Percentiles rank a stretch among this genome's conserved stretches.
These are phyloP conservation scores for Apistogramma diplotaenia DNA, from an alignment of 2,113 vertebrate genomes.

Conservation along the genomic window DNA sequence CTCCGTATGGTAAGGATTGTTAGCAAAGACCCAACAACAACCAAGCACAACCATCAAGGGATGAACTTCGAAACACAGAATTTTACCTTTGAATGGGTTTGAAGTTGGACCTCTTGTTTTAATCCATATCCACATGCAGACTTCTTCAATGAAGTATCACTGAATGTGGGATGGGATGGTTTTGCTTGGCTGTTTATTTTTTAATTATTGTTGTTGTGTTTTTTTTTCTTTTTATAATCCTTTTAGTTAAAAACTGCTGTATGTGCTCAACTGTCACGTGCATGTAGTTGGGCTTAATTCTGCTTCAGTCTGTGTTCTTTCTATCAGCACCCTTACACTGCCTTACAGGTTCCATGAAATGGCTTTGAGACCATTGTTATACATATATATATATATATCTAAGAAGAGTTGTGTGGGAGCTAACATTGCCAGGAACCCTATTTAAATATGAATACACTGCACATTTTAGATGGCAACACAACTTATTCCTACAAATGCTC, in stretches of 20 bases:
- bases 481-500: neutral
- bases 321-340: conserved; percentile 63
- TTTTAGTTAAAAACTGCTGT: conserved; percentile 33
- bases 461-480: neutral
- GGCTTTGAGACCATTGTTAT: conserved; percentile 11
- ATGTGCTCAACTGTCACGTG: conserved; percentile 45
- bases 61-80: neutral
- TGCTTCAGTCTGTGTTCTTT: conserved; percentile 64
- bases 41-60: conserved; percentile 28
- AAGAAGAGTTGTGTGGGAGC: neutral
- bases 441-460: neutral
- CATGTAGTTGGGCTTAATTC: conserved; percentile 59
- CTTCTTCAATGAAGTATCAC: neutral
- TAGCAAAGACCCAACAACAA: conserved; percentile 9
- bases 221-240: neutral
- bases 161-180: neutral
- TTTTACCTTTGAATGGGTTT: neutral
- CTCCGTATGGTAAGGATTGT: conserved; percentile 86
- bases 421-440: neutral
- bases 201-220: neutral
- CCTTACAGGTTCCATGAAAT: conserved; percentile 73
- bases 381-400: no score
- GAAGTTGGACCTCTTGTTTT: neutral
- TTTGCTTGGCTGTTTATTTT: conserved; percentile 54
- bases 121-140: neutral